phyloP scores from a whole-genome alignment of 2,797 vertebrate genomes.

The Hoplostethus atlanticus region DNA sequence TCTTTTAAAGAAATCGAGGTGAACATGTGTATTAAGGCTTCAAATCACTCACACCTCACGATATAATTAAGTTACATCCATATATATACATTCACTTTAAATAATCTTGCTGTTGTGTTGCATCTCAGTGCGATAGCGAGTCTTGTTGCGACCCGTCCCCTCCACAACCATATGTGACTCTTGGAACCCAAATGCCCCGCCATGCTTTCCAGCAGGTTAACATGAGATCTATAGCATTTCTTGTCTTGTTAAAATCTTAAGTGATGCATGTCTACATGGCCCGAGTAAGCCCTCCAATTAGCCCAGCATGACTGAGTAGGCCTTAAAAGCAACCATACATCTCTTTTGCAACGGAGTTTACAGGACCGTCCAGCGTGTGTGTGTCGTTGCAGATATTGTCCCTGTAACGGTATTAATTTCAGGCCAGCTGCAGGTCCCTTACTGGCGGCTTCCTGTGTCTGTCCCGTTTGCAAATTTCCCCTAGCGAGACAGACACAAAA shows the following conservation, averaged over 20 bases:
- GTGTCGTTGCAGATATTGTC: constrained; percentile 49
- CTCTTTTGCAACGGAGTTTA: constrained; percentile 40
- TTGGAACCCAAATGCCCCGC: constrained; percentile 24
- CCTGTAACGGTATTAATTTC: constrained; percentile 74
- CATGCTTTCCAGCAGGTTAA: constrained; percentile 47
- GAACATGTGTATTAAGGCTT: neutral
- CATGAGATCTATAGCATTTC: constrained; percentile 42
- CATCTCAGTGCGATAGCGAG: constrained; percentile 2
- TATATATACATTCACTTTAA: neutral
- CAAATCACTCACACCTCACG: neutral
- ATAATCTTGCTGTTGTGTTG: neutral
- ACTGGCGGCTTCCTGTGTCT: constrained; percentile 79
- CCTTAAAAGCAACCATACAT: constrained; percentile 37
- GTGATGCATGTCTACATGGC: constrained; percentile 54
- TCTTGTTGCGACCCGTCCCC: constrained; percentile 1
- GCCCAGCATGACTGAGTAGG: constrained; percentile 56
- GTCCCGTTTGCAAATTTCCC: constrained; percentile 78
- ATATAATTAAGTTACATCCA: neutral
- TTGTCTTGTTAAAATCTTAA: constrained; percentile 65
- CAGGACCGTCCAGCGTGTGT: constrained; percentile 41
- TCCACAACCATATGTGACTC: constrained; percentile 31
- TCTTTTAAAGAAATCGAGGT: neutral
- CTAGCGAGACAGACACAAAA: constrained; percentile 71
- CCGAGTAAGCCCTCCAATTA: constrained; percentile 64
- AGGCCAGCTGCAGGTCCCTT: constrained; percentile 76